A percentile compares a stretch with the other conserved stretches of the same genome.
phyloP scores from a whole-genome alignment of 2,797 vertebrate genomes.

The Sandelia bainsii region DNA sequence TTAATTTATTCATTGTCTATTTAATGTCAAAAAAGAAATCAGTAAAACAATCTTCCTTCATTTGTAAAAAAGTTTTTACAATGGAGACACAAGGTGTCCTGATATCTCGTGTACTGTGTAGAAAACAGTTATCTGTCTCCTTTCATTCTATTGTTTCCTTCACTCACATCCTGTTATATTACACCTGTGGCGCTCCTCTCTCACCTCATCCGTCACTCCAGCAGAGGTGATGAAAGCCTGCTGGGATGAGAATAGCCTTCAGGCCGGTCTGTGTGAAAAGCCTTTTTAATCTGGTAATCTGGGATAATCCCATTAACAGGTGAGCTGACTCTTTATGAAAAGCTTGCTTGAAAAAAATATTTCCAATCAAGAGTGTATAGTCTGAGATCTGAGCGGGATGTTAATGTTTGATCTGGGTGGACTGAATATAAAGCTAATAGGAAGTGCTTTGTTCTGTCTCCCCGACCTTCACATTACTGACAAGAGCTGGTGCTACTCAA shows the following conservation, averaged over 20 bases:
- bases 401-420: constrained; percentile 57
- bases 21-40: not conserved
- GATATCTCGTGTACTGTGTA: not conserved
- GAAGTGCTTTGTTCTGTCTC: constrained; percentile 58
- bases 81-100: not conserved
- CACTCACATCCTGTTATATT: constrained; percentile 34
- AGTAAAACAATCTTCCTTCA: too few species aligned
- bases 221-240: constrained; percentile 76
- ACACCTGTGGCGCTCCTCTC: constrained; percentile 36
- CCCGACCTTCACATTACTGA: constrained; percentile 40
- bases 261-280: constrained; percentile 67
- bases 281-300: constrained; percentile 79
- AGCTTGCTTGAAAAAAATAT: constrained; percentile 39
- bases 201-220: constrained; percentile 62
- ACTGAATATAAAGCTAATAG: constrained; percentile 42
- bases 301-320: constrained; percentile 83
- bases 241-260: constrained; percentile 59
- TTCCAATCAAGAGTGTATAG: constrained; percentile 46
- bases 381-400: constrained; percentile 23
- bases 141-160: constrained; percentile 34
- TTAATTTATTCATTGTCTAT: too few species aligned
- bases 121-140: constrained; percentile 2
- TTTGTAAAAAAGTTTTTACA: not conserved
- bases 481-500: constrained; percentile 35
- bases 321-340: constrained; percentile 72